Evolutionary conservation across 2,113 vertebrate genomes (phyloP), one percentile per base, ranked within the genome.

Genomic region (Xenopus laevis): DNA sequence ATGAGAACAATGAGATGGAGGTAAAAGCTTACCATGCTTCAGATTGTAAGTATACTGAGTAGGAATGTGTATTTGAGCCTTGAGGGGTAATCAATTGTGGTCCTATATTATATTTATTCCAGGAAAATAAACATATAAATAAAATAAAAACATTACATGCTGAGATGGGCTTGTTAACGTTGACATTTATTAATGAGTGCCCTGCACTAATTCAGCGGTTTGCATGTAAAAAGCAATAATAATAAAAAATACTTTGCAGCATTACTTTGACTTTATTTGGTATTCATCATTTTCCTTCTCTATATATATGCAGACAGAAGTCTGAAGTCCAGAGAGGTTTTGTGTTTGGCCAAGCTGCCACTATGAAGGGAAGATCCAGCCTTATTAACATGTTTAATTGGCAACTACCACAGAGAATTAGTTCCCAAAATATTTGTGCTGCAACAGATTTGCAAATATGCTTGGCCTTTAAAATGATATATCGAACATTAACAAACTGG

Each of bases 361-460:
- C 65, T n/a, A 69, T 40, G 58, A 76, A 72, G 17, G 58, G 65
- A 76, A 69, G 57, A 76, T 69, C 65, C 65, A 76, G 59, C 73
- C 53, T 62, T 30, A 76, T 76, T 76, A 76, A 61, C 65, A 76
- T 76, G 60, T 76, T 76, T 76, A 76, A 69, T 76, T 76, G 73
- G 73, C 65, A 21, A 50, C 66, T 76, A 44, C 73, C 61, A 63
- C 58, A 69, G 57, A 68, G 58, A 69, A 68, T 69, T 69, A 52
- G 23, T 47, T 62, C 18, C 65, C 65, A 68, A 69, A 68, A 69
- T 76, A 65, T 76, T 76, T 68, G 65, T 68, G 73, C 66, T 53
- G 73, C 73, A 75, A 61, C 65, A 76, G 73, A 76, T 67, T 76
- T 44, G 65, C 65, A 68, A 69, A 76, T 76, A 61, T 55, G 45